These are phyloP conservation scores for Druon quercuslanigerum DNA, from an alignment of 1,140 invertebrate species.

Conservation along the genomic window DNA sequence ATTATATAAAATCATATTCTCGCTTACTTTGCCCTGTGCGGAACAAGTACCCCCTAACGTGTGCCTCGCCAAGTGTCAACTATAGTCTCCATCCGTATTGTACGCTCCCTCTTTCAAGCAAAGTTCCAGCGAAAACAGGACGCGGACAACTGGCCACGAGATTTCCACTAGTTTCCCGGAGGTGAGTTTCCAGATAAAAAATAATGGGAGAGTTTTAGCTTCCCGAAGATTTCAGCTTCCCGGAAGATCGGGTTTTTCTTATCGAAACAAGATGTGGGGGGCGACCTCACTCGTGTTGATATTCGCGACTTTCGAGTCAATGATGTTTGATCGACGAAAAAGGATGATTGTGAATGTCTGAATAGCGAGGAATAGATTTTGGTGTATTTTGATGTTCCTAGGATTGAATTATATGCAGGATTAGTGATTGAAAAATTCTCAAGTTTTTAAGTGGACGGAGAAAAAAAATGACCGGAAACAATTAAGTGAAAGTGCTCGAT, in stretches of 20 bases:
- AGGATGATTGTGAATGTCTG: no score
- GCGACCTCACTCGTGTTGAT: conserved; percentile 27
- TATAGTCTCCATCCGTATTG: conserved; percentile 58
- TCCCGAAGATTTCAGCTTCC: background rate
- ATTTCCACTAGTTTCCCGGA: conserved; percentile 22
- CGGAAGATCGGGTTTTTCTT: background rate
- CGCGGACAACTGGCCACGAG: conserved; percentile 35
- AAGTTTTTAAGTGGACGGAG: no score
- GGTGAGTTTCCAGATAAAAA: conserved; percentile 7
- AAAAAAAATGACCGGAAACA: no score
- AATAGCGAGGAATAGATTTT: no score
- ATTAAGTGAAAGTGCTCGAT: no score
- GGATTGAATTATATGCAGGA: no score
- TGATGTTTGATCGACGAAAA: background rate
- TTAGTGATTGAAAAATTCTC: no score
- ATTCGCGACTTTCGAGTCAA: conserved; percentile 10
- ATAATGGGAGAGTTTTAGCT: background rate
- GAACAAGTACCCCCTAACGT: conserved; percentile 4
- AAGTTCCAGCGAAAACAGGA: conserved; percentile 38
- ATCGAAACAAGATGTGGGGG: background rate
- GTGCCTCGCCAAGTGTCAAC: conserved; percentile 60
- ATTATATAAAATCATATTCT: background rate
- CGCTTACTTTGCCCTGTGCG: background rate
- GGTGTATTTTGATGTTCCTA: no score
- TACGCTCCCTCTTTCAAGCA: conserved; percentile 36